Percentiles rank a stretch among this genome's conserved stretches.
phyloP scores from a whole-genome alignment of 2,113 vertebrate species.

The Athene cunicularia region DNA sequence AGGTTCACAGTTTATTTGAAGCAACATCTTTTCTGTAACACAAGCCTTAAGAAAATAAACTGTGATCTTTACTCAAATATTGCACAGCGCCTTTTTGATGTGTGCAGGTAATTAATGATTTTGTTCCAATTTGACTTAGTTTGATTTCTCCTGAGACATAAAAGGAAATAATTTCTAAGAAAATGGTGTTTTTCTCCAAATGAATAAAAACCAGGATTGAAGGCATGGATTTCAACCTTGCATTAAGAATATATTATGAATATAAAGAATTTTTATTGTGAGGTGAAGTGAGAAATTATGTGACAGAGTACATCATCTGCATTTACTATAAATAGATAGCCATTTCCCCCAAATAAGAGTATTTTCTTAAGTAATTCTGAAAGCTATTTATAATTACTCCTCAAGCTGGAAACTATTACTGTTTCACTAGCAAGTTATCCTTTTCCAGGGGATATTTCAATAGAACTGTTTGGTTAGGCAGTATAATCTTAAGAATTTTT shows the following conservation, averaged over 20 bases:
- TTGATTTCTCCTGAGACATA: not conserved
- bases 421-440: not conserved
- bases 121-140: not conserved
- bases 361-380: not conserved
- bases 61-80: not conserved
- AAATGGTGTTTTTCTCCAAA: not conserved
- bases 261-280: not conserved
- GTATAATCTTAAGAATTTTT: not conserved
- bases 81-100: not conserved
- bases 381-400: not conserved
- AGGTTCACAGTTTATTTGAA: not conserved
- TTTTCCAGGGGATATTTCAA: not conserved
- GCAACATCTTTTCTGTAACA: not conserved
- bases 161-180: not conserved
- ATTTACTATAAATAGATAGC: not conserved
- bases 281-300: not conserved
- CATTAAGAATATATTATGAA: not conserved
- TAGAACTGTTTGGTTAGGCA: not conserved
- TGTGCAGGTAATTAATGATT: not conserved
- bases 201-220: not conserved
- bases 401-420: not conserved
- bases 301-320: not conserved
- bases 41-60: not conserved
- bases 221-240: not conserved
- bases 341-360: not conserved